Evolutionary conservation across 2,113 vertebrate species (phyloP), one percentile per base, ranked within the genome.

Genomic region (Andinoacara biseriatus): DNA sequence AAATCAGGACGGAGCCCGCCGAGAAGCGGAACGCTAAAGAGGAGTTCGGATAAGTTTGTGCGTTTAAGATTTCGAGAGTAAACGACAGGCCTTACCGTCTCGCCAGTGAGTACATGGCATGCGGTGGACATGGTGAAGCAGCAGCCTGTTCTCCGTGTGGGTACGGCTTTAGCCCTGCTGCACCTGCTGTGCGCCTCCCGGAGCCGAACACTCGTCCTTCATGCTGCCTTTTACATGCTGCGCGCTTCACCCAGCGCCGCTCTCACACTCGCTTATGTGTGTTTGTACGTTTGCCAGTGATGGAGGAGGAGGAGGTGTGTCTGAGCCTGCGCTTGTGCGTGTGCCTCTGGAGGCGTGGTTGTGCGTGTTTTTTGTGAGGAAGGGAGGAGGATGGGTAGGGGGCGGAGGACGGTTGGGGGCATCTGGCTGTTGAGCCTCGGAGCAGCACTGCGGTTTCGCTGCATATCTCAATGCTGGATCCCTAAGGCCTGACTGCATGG

Each of bases 241-340:
- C 80, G 84, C 26, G 56, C 78, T 85, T 86, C 90, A 52, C 31
- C 59, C 58, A 13, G 77, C 67, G 81, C 76, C 76, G 83, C 67
- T 29, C 62, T 59, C 78, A 20, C 74, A 24, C 80, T 56, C 60
- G 54, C 77, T 72, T n/a, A 46, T 43, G 59, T 5, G 79, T 18
- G 80, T 46, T 61, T 78, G 15, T 52, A 74, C 31, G 58, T 33
- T 52, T 33, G 62, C 81, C 78, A 83, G 82, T 82, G 81, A 49
- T 74, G 76, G 60, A 49, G 63, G 26, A 85, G 72, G 57, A 84
- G 74, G 93, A 89, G 89, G 90, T 86, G 92, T 87, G 92, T 94
- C 91, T 84, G 90, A 91, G 93, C 83, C 89, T 94, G 94, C 87
- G 92, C 88, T 60, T 90, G 81, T 90, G 89, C 80, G 78, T 84